These are phyloP conservation scores for Carassius gibelio DNA, from an alignment of 2,113 vertebrate genomes.

Conservation along the genomic window DNA sequence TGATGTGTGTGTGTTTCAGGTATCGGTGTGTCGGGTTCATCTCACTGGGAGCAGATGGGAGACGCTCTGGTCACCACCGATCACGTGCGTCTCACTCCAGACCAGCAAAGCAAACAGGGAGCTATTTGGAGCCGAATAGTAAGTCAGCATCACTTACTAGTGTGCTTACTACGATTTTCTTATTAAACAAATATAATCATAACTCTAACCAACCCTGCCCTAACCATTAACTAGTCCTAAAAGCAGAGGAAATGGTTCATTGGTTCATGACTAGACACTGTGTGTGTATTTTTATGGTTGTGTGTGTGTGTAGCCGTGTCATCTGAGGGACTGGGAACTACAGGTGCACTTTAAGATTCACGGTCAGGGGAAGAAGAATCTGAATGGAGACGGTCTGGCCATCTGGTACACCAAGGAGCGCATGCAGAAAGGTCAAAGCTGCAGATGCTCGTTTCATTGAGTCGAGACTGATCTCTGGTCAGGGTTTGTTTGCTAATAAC, in stretches of 20 bases:
- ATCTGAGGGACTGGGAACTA: slow-evolving; percentile 94
- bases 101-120: slow-evolving; percentile 93
- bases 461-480: neutral
- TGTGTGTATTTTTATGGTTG: too few species aligned
- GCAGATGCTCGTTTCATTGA: neutral
- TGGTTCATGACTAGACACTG: too few species aligned
- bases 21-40: slow-evolving; percentile 85
- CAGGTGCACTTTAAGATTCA: slow-evolving; percentile 97
- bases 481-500: neutral
- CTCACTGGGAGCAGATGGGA: slow-evolving; percentile 92
- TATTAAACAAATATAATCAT: neutral
- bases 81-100: slow-evolving; percentile 90
- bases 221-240: too few species aligned
- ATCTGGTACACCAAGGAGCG: slow-evolving; percentile 97
- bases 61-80: slow-evolving; percentile 92
- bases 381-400: slow-evolving; percentile 91
- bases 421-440: slow-evolving; percentile 84
- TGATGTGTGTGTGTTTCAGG: slow-evolving; percentile 68
- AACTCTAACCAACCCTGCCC: too few species aligned
- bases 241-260: too few species aligned
- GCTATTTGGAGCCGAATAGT: slow-evolving; percentile 94
- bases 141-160: slow-evolving; percentile 65
- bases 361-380: slow-evolving; percentile 94
- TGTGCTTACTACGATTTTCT: neutral
- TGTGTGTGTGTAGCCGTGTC: slow-evolving; percentile 82